These are phyloP conservation scores for Hyperoplus immaculatus DNA, from an alignment of 2,797 vertebrate species.

Conservation along the genomic window DNA sequence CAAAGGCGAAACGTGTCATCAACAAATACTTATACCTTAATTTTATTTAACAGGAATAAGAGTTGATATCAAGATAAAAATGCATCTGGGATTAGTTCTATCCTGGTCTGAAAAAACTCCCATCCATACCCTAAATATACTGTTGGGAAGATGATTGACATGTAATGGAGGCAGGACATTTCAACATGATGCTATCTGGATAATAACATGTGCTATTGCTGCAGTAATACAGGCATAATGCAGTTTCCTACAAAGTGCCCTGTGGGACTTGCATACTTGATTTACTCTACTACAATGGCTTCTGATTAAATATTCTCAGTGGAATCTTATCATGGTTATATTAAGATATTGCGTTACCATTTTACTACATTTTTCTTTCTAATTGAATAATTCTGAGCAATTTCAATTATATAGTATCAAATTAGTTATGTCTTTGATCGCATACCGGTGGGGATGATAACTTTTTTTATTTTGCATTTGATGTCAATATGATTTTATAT, in stretches of 20 bases:
- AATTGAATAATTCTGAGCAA: neutral
- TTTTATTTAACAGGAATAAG: neutral
- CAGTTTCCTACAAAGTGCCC: neutral
- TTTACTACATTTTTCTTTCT: neutral
- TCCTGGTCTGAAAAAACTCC: constrained; percentile 34
- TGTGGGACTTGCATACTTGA: neutral
- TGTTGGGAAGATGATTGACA: neutral
- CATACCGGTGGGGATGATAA: neutral
- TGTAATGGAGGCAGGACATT: neutral
- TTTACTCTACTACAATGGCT: neutral
- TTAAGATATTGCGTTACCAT: neutral
- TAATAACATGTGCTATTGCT: constrained; percentile 12
- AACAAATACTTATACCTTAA: too few relatives aligned
- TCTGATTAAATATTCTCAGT: neutral
- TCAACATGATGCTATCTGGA: constrained; percentile 14
- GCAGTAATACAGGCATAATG: neutral
- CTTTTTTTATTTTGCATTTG: neutral
- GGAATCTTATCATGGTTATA: neutral
- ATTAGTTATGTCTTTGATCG: neutral
- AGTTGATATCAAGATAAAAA: neutral
- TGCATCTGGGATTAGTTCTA: constrained; percentile 22
- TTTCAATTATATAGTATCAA: neutral
- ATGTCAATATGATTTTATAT: neutral
- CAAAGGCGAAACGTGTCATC: neutral
- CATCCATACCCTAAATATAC: neutral